phyloP scores from a whole-genome alignment of 2,797 vertebrate species.

The Sebastolobus alascanus region DNA sequence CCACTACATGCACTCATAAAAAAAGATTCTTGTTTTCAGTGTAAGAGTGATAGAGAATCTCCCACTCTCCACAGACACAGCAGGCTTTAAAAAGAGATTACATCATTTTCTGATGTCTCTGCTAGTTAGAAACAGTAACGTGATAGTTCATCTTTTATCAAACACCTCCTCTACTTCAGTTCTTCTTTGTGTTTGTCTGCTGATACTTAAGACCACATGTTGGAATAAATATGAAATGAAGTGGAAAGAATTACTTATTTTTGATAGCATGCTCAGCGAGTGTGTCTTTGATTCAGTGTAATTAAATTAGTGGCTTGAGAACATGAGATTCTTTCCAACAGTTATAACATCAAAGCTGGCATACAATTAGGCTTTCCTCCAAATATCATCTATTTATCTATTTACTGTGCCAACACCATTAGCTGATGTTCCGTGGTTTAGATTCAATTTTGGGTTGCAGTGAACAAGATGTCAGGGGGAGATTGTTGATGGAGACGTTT shows the following conservation, averaged over 20 bases:
- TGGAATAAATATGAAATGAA: slow-evolving; percentile 5
- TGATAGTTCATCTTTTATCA: slow-evolving; percentile 27
- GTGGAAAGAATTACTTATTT: not conserved
- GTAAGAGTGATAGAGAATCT: not conserved
- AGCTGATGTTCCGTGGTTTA: slow-evolving; percentile 36
- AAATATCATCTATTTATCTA: slow-evolving; percentile 58
- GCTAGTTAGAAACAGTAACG: not conserved
- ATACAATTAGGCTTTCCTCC: slow-evolving; percentile 52
- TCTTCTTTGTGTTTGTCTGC: slow-evolving; percentile 3
- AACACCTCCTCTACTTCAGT: slow-evolving; percentile 8
- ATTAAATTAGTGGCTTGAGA: slow-evolving; percentile 52
- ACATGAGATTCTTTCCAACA: slow-evolving; percentile 30
- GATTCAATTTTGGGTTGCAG: slow-evolving; percentile 20
- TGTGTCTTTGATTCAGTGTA: slow-evolving; percentile 28
- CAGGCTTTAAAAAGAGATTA: slow-evolving; percentile 34
- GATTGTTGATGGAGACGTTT: slow-evolving; percentile 28
- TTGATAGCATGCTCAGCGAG: slow-evolving; percentile 12
- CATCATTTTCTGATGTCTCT: slow-evolving; percentile 20
- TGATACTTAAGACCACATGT: not conserved
- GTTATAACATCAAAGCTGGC: slow-evolving; percentile 61
- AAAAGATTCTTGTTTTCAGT: not conserved
- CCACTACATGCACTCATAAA: not conserved
- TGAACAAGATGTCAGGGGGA: slow-evolving; percentile 25
- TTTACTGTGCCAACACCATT: slow-evolving; percentile 35
- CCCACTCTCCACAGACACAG: slow-evolving; percentile 5